Percentiles rank a stretch among this genome's conserved stretches.
phyloP scores from a whole-genome alignment of 2,888 invertebrate genomes.

The Eilema sororculum region DNA sequence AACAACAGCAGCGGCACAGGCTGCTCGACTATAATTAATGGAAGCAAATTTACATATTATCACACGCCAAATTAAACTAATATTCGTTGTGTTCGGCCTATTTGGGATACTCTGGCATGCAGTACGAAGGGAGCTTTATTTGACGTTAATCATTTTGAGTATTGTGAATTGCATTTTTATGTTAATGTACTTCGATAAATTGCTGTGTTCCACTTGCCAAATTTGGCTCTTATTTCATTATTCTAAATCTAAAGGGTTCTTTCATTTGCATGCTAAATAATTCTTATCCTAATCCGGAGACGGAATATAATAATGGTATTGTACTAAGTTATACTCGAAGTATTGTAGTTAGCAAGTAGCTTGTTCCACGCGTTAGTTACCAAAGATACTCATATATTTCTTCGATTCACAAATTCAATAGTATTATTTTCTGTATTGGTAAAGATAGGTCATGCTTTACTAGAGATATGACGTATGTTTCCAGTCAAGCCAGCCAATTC shows the following conservation, averaged over 20 bases:
- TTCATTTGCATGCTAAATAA: not conserved
- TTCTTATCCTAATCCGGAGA: not conserved
- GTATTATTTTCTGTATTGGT: too few relatives aligned
- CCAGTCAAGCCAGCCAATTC: too few relatives aligned
- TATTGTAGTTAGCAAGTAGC: not conserved
- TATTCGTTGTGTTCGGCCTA: conserved; percentile 47
- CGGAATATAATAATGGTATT: not conserved
- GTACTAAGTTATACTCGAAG: not conserved
- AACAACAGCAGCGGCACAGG: conserved; percentile 51
- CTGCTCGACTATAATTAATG: conserved; percentile 69
- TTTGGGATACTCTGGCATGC: conserved; percentile 44
- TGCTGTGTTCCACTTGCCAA: not conserved
- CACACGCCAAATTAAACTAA: conserved; percentile 72
- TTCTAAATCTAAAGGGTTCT: not conserved
- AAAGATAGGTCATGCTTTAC: too few relatives aligned
- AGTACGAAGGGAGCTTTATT: conserved; percentile 18
- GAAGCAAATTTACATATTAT: conserved; percentile 73
- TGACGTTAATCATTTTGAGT: conserved; percentile 32
- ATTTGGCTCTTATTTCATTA: conserved; percentile 3
- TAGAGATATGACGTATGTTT: too few relatives aligned
- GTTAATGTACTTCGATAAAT: conserved; percentile 15
- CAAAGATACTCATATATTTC: too few relatives aligned
- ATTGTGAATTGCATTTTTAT: conserved; percentile 32
- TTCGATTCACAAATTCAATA: too few relatives aligned
- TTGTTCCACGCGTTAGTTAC: not conserved